phyloP scores from a whole-genome alignment of 2,888 invertebrate genomes.

The Piscicola geometra region DNA sequence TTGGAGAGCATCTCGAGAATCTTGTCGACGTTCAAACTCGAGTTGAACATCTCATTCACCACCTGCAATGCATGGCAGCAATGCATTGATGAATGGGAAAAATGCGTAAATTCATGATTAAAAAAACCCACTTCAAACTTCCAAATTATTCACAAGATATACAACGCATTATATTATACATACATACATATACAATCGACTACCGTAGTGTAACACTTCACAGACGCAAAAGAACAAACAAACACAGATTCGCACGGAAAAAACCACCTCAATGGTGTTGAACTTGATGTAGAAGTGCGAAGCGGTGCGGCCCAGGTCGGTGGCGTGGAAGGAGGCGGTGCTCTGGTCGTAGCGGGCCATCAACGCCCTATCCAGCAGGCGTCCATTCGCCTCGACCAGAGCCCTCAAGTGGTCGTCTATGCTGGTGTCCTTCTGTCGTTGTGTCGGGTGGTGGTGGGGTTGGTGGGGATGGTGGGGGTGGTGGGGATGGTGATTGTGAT shows the following conservation, averaged over 20 bases:
- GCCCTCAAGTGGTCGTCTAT: conserved; percentile 73
- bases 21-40: conserved; percentile 77
- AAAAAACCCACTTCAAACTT: not conserved
- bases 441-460: conserved; percentile 10
- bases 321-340: conserved; percentile 63
- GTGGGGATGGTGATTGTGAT: no score
- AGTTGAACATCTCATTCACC: conserved; percentile 76
- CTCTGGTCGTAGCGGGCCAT: conserved; percentile 87
- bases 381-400: conserved; percentile 74
- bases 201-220: no score
- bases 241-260: no score
- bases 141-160: not conserved
- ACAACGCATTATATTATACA: not conserved
- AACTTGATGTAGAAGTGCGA: conserved; percentile 96
- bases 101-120: no score
- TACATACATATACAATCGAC: no score
- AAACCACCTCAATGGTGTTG: conserved; percentile 75
- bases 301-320: conserved; percentile 87
- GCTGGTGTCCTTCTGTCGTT: conserved; percentile 69
- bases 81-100: no score
- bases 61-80: conserved; percentile 55
- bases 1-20: conserved; percentile 84
- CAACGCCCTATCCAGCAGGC: conserved; percentile 78
- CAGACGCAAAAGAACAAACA: no score
- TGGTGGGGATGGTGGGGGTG: no score